Conservation (phyloP, 2,113 vertebrate species). For the Arizona elegans region DNA sequence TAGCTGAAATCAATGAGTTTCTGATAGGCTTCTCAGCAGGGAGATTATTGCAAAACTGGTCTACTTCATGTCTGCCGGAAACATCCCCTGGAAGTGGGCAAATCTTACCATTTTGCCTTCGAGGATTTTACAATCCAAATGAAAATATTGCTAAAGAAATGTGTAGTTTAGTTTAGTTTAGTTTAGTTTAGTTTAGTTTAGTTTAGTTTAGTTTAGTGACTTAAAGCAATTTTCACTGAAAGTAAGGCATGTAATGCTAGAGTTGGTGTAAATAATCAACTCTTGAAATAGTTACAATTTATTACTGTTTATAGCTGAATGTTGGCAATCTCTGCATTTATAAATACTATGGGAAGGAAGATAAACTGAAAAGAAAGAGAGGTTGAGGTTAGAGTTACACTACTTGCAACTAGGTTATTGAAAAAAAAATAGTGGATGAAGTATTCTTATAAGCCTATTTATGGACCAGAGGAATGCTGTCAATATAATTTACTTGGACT, state of each 20-base stretch:
- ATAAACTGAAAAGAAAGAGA: background rate
- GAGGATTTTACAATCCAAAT: background rate
- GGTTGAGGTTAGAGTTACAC: background rate
- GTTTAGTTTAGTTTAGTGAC: no score
- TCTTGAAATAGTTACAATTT: background rate
- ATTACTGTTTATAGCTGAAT: background rate
- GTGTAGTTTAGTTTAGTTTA: background rate
- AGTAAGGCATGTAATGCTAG: background rate
- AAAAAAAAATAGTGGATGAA: background rate
- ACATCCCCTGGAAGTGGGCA: background rate
- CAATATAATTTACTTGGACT: no score
- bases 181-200: background rate
- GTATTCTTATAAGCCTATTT: background rate
- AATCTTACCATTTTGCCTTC: constrained; percentile 7
- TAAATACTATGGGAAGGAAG: background rate
- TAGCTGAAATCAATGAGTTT: constrained; percentile 11
- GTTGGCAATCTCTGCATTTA: background rate
- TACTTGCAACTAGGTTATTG: no score
- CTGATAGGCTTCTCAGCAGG: constrained; percentile 11
- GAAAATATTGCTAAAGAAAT: constrained; percentile 7
- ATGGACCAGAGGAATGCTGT: background rate
- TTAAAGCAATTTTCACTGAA: background rate
- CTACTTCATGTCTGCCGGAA: background rate
- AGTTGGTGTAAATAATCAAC: background rate
- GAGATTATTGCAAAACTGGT: background rate